Percentiles rank a stretch among this genome's conserved stretches.
Evolutionary conservation across 2,797 vertebrate genomes (phyloP).

Genomic region (Dallia pectoralis): DNA sequence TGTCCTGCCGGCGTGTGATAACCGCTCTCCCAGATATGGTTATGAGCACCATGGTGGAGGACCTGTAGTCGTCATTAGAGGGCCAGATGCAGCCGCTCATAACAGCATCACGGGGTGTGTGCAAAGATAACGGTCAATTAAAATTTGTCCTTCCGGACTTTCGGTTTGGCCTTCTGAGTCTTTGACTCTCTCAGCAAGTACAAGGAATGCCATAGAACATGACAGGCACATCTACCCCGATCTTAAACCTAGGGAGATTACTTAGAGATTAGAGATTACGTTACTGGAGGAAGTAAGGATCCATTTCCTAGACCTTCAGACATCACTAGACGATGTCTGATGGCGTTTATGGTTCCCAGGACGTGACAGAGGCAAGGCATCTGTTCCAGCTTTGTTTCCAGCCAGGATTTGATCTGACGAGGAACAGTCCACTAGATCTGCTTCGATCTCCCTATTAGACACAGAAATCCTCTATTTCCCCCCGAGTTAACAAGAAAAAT

Average conservation of each 20-base stretch:
- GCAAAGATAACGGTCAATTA: neutral
- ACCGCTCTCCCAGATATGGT: neutral
- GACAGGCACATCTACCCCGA: conserved; percentile 25
- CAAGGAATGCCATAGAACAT: conserved; percentile 10
- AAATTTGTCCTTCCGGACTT: neutral
- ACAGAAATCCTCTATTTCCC: conserved; percentile 55
- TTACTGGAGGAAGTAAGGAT: conserved; percentile 21
- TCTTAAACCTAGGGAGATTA: conserved; percentile 21
- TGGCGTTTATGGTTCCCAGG: conserved; percentile 58
- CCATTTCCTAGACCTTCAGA: conserved; percentile 34
- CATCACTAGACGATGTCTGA: conserved; percentile 46
- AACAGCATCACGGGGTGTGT: neutral
- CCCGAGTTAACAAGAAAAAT: conserved; percentile 40
- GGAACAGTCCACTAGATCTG: conserved; percentile 55
- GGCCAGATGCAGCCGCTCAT: neutral
- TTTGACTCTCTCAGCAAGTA: no score
- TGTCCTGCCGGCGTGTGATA: no score
- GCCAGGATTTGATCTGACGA: conserved; percentile 50
- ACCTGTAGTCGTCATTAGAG: neutral
- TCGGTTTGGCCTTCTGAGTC: neutral
- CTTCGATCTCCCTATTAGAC: conserved; percentile 42
- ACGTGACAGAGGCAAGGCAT: conserved; percentile 65
- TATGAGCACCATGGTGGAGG: neutral
- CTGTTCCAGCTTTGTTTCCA: conserved; percentile 58
- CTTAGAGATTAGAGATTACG: no score